These are phyloP conservation scores for Garrulus glandarius DNA, from an alignment of 2,797 vertebrate genomes.

Conservation along the genomic window DNA sequence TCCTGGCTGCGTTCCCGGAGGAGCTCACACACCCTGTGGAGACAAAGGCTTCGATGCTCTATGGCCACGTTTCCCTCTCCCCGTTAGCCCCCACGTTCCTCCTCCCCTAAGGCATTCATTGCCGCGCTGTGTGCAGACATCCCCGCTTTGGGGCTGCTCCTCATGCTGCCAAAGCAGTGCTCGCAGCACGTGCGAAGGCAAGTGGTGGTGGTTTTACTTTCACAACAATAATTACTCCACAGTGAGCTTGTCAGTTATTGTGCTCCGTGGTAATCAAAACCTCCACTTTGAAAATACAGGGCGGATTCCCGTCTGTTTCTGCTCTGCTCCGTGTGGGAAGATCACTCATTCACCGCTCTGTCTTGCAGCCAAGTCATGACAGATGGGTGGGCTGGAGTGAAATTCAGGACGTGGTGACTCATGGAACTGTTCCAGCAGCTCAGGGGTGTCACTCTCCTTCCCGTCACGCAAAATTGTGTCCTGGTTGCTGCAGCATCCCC, in stretches of 20 bases:
- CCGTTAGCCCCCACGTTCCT: not conserved
- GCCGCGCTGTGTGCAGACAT: not conserved
- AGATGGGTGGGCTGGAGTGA: constrained; percentile 27
- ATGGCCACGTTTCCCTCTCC: not conserved
- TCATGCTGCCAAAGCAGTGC: not conserved
- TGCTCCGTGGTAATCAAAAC: constrained; percentile 24
- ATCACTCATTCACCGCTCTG: constrained; percentile 5
- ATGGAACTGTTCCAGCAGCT: not conserved
- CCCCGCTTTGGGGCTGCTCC: not conserved
- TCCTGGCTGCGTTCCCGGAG: not conserved
- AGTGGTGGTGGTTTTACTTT: not conserved
- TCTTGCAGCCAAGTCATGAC: constrained; percentile 35
- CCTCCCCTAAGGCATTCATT: not conserved
- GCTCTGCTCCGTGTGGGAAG: constrained; percentile 27
- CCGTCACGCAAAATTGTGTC: not conserved
- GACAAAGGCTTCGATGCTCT: not conserved
- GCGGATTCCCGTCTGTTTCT: not conserved
- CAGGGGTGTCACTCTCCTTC: not conserved
- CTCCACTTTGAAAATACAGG: constrained; percentile 24
- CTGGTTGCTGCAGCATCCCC: not conserved
- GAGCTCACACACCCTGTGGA: not conserved
- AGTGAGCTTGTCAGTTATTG: constrained; percentile 5
- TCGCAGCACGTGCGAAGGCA: not conserved
- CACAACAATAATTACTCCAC: constrained; percentile 26
- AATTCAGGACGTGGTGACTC: not conserved